Percentiles rank a stretch among this genome's conserved stretches.
These are phyloP conservation scores for Plestiodon gilberti DNA, from an alignment of 2,113 vertebrate genomes.

Conservation along the genomic window DNA sequence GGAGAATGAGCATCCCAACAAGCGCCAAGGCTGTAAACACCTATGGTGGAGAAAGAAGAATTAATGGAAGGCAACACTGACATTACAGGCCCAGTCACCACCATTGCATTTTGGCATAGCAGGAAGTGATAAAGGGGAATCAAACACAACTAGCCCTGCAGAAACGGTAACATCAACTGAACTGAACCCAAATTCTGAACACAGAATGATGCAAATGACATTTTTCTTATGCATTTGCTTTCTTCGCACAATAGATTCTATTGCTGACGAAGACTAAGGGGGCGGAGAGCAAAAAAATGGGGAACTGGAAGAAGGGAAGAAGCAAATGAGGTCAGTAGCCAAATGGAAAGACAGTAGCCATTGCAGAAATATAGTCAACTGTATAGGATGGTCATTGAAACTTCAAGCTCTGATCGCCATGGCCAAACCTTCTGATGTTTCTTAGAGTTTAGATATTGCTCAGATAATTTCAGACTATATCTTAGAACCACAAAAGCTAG, in stretches of 20 bases:
- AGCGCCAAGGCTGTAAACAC: conserved; percentile 95
- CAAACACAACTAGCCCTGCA: not conserved
- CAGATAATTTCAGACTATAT: not conserved
- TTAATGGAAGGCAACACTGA: not conserved
- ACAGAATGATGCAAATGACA: not conserved
- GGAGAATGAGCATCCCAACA: conserved; percentile 91
- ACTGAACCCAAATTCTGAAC: not conserved
- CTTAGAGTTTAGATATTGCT: no score
- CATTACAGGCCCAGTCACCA: not conserved
- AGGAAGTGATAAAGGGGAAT: conserved; percentile 5
- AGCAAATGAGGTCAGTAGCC: not conserved
- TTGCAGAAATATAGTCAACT: not conserved
- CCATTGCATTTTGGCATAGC: not conserved
- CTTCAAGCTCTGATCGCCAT: no score
- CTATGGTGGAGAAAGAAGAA: conserved; percentile 68
- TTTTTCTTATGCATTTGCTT: not conserved
- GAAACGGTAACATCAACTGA: not conserved
- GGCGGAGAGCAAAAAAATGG: not conserved
- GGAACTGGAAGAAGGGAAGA: not conserved
- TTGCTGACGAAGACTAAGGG: not conserved
- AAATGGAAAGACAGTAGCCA: not conserved
- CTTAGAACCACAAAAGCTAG: not conserved
- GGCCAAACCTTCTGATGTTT: not conserved
- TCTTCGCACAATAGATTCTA: not conserved
- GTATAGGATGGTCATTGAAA: not conserved